Conservation (phyloP, 2,888 invertebrate genomes). For the Plagodis pulveraria region DNA sequence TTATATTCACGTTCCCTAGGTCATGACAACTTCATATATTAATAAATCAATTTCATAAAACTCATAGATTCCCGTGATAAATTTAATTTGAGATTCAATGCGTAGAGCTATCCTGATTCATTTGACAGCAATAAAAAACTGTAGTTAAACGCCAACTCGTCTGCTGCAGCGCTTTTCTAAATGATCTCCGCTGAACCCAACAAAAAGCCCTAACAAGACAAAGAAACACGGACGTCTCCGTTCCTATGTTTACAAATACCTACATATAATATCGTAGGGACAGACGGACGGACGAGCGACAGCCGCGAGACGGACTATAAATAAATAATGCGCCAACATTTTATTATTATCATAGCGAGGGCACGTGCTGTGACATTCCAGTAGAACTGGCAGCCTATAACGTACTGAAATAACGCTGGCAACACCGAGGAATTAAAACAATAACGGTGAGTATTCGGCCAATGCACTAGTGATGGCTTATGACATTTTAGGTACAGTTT, state of each 20-base stretch:
- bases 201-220: constrained; percentile 33
- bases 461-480: constrained; percentile 16
- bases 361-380: constrained; percentile 82
- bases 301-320: constrained; percentile 83
- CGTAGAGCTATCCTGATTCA: background rate
- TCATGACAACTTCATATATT: too few relatives aligned
- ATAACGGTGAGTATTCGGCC: constrained; percentile 20
- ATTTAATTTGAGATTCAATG: too few relatives aligned
- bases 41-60: too few relatives aligned
- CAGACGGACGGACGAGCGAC: constrained; percentile 81
- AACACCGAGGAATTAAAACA: constrained; percentile 42
- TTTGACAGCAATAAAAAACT: background rate
- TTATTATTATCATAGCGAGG: constrained; percentile 82
- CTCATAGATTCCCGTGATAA: too few relatives aligned
- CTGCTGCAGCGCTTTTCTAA: constrained; percentile 15
- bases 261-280: constrained; percentile 37
- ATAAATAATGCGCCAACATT: constrained; percentile 85
- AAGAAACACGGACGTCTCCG: constrained; percentile 29
- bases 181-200: constrained; percentile 15
- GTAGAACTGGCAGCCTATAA: constrained; percentile 42
- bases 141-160: background rate
- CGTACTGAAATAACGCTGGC: constrained; percentile 62
- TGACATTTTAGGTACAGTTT: constrained; percentile 8
- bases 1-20: too few relatives aligned
- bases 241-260: constrained; percentile 18